Evolutionary conservation across 2,113 vertebrate species (phyloP).

Genomic region (Rana temporaria): DNA sequence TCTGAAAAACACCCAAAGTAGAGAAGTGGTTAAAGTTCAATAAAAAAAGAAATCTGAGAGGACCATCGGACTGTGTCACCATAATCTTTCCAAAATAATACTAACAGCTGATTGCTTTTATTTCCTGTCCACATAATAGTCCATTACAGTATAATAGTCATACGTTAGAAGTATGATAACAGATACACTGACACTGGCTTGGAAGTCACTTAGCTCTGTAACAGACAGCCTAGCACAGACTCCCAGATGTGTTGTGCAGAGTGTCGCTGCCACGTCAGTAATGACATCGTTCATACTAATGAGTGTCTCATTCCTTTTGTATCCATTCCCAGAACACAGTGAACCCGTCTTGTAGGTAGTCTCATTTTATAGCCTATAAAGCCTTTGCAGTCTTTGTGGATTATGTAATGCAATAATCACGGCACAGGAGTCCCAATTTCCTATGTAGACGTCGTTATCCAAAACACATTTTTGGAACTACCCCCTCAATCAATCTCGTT

Average conservation of each 20-base stretch:
- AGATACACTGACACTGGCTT: neutral
- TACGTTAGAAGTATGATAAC: too few relatives aligned
- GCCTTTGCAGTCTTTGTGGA: neutral
- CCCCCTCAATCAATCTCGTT: neutral
- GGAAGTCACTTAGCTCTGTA: neutral
- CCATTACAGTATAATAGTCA: too few relatives aligned
- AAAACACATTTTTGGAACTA: slow-evolving; percentile 9
- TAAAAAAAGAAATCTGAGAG: too few relatives aligned
- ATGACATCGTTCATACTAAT: slow-evolving; percentile 9
- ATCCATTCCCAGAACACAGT: neutral
- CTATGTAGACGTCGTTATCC: neutral
- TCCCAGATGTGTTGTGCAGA: slow-evolving; percentile 19
- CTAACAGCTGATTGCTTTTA: too few relatives aligned
- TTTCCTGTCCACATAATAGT: too few relatives aligned
- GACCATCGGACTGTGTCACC: too few relatives aligned
- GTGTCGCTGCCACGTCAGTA: slow-evolving; percentile 12
- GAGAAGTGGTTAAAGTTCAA: too few relatives aligned
- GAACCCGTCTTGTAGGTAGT: neutral
- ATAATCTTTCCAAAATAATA: too few relatives aligned
- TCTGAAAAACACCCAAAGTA: too few relatives aligned
- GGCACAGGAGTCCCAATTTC: neutral
- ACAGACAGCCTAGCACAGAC: neutral
- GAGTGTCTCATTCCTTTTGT: neutral
- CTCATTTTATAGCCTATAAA: neutral
- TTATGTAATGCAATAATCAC: neutral